Evolutionary conservation across 2,797 vertebrate species (phyloP).

Genomic region (Malacoraja senta): DNA sequence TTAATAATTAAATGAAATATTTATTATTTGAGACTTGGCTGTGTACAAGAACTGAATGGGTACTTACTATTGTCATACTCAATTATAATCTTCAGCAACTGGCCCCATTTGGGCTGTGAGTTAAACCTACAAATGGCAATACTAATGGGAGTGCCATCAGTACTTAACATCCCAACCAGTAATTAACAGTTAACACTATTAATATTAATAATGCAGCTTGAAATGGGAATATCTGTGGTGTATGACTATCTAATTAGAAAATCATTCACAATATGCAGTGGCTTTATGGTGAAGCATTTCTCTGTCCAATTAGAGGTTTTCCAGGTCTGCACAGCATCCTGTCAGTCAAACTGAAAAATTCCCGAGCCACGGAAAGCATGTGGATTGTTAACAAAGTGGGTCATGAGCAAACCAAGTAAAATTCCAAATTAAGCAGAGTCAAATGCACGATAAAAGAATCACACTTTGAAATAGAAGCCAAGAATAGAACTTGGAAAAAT

Average conservation of each 20-base stretch:
- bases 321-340: conserved; percentile 30
- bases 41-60: conserved; percentile 62
- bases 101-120: conserved; percentile 77
- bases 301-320: conserved; percentile 37
- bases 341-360: conserved; percentile 26
- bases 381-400: conserved; percentile 31
- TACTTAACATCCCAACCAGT: conserved; percentile 60
- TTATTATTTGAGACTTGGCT: conserved; percentile 63
- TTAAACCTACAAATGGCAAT: conserved; percentile 70
- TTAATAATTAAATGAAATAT: conserved; percentile 85
- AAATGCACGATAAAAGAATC: conserved; percentile 5
- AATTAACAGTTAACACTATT: conserved; percentile 79
- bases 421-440: conserved; percentile 28
- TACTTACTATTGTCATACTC: conserved; percentile 85
- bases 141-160: conserved; percentile 66
- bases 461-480: background rate
- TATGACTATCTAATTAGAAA: conserved; percentile 37
- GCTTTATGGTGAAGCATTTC: conserved; percentile 26
- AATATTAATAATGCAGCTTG: conserved; percentile 55
- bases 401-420: conserved; percentile 17
- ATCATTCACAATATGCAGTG: conserved; percentile 32
- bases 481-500: too few species aligned
- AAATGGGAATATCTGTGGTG: conserved; percentile 36
- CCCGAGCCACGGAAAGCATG: conserved; percentile 29
- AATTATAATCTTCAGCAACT: conserved; percentile 75